phyloP scores from a whole-genome alignment of 2,113 vertebrate species.

The rabbit (Oryctolagus cuniculus) region DNA sequence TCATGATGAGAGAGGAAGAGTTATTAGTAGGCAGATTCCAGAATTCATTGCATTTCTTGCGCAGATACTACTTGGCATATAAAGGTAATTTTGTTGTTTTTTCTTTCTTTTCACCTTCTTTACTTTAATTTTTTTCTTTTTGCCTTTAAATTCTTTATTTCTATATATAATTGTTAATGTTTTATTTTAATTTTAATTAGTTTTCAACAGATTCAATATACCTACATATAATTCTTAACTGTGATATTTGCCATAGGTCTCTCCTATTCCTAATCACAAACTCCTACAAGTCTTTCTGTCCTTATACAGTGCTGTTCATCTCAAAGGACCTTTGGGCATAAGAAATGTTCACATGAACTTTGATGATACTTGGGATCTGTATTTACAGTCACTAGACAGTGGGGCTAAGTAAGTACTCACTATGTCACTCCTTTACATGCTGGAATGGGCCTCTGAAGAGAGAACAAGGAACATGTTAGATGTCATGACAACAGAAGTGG shows the following conservation, averaged over 20 bases:
- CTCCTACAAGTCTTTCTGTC: neutral
- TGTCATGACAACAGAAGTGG: neutral
- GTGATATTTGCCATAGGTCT: neutral
- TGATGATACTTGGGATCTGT: neutral
- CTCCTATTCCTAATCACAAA: neutral
- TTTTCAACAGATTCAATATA: too few relatives aligned
- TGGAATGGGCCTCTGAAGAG: neutral
- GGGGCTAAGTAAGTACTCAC: neutral
- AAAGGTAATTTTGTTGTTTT: neutral
- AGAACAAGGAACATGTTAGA: neutral
- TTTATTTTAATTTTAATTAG: too few relatives aligned
- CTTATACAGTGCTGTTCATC: neutral
- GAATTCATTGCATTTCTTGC: neutral
- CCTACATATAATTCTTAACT: neutral
- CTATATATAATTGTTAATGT: too few relatives aligned
- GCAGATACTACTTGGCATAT: neutral
- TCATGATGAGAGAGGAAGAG: neutral
- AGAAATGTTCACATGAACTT: neutral
- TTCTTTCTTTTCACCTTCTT: neutral
- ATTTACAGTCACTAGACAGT: neutral
- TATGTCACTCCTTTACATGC: neutral
- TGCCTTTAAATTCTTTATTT: neutral
- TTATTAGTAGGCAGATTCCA: neutral
- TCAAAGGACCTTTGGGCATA: neutral
- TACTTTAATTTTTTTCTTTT: neutral